Evolutionary conservation across 2,888 invertebrate genomes (phyloP).

Genomic region (Rotaria macrura): DNA sequence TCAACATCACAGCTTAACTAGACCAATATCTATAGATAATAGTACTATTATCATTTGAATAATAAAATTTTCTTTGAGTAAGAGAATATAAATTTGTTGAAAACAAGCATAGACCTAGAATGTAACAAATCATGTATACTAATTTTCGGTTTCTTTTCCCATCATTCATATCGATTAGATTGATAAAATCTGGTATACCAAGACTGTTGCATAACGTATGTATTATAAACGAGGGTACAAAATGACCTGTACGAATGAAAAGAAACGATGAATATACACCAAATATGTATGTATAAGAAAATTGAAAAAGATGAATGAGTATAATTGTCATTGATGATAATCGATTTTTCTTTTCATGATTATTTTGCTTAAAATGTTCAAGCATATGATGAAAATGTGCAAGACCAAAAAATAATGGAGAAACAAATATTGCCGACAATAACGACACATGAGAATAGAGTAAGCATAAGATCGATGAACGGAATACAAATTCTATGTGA

Average conservation of each 20-base stretch:
- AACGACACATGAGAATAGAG: not conserved
- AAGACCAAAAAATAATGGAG: conserved; percentile 30
- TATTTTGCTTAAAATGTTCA: conserved; percentile 21
- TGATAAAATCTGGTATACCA: conserved; percentile 27
- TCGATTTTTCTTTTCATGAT: not conserved
- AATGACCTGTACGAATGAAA: conserved; percentile 30
- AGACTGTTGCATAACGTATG: conserved; percentile 31
- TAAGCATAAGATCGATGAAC: conserved; percentile 26
- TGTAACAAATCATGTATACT: not conserved
- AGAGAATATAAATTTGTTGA: not conserved
- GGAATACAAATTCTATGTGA: conserved; percentile 26
- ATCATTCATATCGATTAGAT: not conserved
- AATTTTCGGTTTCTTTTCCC: not conserved
- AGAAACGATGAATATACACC: conserved; percentile 32
- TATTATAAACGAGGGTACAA: conserved; percentile 25
- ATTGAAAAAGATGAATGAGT: conserved; percentile 26
- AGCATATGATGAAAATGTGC: conserved; percentile 33
- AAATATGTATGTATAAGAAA: conserved; percentile 32
- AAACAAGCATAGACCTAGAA: not conserved
- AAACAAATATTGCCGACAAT: not conserved
- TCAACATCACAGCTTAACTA: not conserved
- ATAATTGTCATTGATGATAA: conserved; percentile 6
- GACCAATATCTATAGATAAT: not conserved
- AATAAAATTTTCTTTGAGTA: not conserved
- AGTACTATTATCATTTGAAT: not conserved